These are phyloP conservation scores for Peromyscus californicus DNA, from an alignment of 2,113 vertebrate species.

Conservation along the genomic window DNA sequence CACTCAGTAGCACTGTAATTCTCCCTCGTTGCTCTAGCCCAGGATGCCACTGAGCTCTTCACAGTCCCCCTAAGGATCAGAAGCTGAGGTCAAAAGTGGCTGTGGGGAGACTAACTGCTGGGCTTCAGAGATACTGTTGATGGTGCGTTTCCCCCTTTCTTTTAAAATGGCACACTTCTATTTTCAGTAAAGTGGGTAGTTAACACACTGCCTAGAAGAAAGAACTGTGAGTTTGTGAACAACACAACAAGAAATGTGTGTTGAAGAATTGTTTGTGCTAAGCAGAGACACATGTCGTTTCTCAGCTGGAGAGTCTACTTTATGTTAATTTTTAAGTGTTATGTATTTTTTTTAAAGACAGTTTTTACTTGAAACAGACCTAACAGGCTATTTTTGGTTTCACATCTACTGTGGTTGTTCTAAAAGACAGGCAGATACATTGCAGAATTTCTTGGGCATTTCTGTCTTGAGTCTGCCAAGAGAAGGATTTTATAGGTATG, in stretches of 20 bases:
- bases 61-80: neutral
- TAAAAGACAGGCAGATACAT: constrained; percentile 51
- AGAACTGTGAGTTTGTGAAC: constrained; percentile 69
- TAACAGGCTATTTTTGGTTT: constrained; percentile 77
- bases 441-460: constrained; percentile 35
- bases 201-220: neutral
- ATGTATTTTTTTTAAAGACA: constrained; percentile 55
- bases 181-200: constrained; percentile 69
- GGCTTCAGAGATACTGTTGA: constrained; percentile 2
- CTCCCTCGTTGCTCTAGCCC: neutral
- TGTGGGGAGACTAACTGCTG: neutral
- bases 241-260: neutral
- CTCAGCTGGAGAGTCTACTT: constrained; percentile 75
- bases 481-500: constrained; percentile 10
- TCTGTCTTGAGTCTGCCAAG: constrained; percentile 46
- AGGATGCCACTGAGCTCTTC: constrained; percentile 26
- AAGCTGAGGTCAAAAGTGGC: constrained; percentile 3
- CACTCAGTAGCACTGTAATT: neutral
- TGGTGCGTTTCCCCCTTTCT: neutral
- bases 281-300: constrained; percentile 61
- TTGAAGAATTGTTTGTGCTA: constrained; percentile 66
- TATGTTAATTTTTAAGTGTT: constrained; percentile 72
- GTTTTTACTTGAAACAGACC: constrained; percentile 77
- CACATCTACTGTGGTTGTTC: constrained; percentile 63
- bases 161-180: constrained; percentile 67